phyloP scores from a whole-genome alignment of 2,888 invertebrate genomes.

The Diaprepes abbreviatus region DNA sequence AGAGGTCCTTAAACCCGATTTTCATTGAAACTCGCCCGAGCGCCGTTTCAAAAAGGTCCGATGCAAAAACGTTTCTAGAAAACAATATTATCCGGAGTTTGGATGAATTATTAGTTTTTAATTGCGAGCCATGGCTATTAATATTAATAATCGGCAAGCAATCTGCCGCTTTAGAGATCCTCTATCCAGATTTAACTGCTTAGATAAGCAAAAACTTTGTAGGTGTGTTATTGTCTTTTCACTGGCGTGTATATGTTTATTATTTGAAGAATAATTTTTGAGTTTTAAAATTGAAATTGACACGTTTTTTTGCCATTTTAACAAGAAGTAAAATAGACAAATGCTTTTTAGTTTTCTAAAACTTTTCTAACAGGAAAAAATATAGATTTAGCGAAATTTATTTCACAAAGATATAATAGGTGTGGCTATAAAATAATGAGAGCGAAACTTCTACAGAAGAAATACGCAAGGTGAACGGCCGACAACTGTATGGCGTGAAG shows the following conservation, averaged over 20 bases:
- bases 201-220: slow-evolving; percentile 21
- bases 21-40: neutral
- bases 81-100: slow-evolving; percentile 44
- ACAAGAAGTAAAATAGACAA: too few relatives aligned
- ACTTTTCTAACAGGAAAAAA: too few relatives aligned
- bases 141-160: slow-evolving; percentile 54
- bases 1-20: slow-evolving; percentile 10
- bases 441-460: too few relatives aligned
- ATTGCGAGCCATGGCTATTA: slow-evolving; percentile 52
- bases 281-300: too few relatives aligned
- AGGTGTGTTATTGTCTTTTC: slow-evolving; percentile 12
- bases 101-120: slow-evolving; percentile 55
- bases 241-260: slow-evolving; percentile 7
- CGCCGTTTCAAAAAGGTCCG: slow-evolving; percentile 27
- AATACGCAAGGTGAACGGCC: too few relatives aligned
- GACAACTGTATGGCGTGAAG: too few relatives aligned
- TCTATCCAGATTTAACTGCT: slow-evolving; percentile 25
- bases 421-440: too few relatives aligned
- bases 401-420: too few relatives aligned
- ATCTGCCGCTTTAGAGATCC: slow-evolving; percentile 38
- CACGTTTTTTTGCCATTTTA: too few relatives aligned
- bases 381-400: too few relatives aligned
- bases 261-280: too few relatives aligned
- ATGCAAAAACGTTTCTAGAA: slow-evolving; percentile 45
- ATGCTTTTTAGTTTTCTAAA: too few relatives aligned